Conservation (phyloP, 2,113 vertebrate genomes). For the Lasiurus borealis region DNA sequence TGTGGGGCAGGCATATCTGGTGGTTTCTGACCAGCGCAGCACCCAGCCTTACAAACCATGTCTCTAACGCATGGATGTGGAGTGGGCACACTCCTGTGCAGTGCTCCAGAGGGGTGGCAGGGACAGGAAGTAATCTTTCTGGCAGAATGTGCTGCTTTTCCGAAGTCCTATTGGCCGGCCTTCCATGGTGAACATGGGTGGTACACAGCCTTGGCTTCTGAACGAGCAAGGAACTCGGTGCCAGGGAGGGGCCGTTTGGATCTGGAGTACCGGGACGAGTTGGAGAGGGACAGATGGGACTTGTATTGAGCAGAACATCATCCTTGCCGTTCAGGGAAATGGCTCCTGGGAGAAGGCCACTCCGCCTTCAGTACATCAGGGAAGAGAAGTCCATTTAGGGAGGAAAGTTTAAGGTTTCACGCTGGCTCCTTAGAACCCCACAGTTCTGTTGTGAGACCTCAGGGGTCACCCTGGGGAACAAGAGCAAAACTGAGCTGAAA, state of each 20-base stretch:
- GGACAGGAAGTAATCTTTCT: not conserved
- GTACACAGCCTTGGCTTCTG: not conserved
- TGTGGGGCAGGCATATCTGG: not conserved
- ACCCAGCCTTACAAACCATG: not conserved
- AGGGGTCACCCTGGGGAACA: too few species aligned
- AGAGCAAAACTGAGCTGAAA: not conserved
- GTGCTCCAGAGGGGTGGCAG: not conserved
- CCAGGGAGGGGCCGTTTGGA: not conserved
- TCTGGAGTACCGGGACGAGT: not conserved
- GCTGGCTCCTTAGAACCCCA: not conserved
- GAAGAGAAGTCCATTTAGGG: too few species aligned
- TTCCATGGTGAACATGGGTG: not conserved
- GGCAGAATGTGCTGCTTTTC: not conserved
- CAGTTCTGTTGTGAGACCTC: not conserved
- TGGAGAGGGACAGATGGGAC: not conserved
- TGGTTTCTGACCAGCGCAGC: too few species aligned
- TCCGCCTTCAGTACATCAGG: not conserved
- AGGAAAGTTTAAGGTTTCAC: not conserved
- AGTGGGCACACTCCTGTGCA: rapidly evolving
- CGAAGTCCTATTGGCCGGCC: not conserved
- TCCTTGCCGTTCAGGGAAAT: not conserved
- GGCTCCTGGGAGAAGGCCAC: not conserved
- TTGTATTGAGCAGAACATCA: not conserved
- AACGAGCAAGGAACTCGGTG: not conserved
- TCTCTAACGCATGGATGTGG: rapidly evolving